phyloP scores from a whole-genome alignment of 1,140 invertebrate species.

The Agrilus planipennis region DNA sequence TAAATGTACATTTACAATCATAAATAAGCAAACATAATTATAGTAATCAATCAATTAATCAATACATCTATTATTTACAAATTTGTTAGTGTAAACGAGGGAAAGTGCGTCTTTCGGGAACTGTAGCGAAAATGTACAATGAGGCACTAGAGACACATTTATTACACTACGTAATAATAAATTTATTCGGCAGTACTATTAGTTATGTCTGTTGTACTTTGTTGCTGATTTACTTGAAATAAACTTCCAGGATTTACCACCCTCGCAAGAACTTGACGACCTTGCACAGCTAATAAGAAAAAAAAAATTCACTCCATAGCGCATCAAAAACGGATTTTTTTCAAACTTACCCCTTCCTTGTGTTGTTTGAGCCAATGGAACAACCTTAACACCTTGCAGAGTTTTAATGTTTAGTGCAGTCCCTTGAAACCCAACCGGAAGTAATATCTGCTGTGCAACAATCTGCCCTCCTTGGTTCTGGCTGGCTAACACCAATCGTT shows the following conservation, averaged over 20 bases:
- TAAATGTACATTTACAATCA: too few species aligned
- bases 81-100: too few species aligned
- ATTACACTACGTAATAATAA: background rate
- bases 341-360: constrained; percentile 25
- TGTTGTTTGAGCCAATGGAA: constrained; percentile 37
- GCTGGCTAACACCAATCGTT: constrained; percentile 50
- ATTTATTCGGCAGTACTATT: too few species aligned
- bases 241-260: constrained; percentile 29
- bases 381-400: constrained; percentile 55
- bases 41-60: background rate
- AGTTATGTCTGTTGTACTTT: constrained; percentile 6
- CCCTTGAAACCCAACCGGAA: constrained; percentile 42
- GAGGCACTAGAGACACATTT: background rate
- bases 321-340: background rate
- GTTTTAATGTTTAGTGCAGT: constrained; percentile 51
- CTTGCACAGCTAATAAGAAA: constrained; percentile 21
- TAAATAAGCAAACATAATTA: too few species aligned
- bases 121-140: too few species aligned
- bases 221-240: constrained; percentile 9
- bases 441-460: constrained; percentile 41
- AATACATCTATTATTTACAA: background rate
- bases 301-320: background rate
- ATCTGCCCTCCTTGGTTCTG: constrained; percentile 40
- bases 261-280: constrained; percentile 32
- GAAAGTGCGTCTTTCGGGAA: too few species aligned